phyloP scores from a whole-genome alignment of 2,888 invertebrate species.

The Ametastegia equiseti region DNA sequence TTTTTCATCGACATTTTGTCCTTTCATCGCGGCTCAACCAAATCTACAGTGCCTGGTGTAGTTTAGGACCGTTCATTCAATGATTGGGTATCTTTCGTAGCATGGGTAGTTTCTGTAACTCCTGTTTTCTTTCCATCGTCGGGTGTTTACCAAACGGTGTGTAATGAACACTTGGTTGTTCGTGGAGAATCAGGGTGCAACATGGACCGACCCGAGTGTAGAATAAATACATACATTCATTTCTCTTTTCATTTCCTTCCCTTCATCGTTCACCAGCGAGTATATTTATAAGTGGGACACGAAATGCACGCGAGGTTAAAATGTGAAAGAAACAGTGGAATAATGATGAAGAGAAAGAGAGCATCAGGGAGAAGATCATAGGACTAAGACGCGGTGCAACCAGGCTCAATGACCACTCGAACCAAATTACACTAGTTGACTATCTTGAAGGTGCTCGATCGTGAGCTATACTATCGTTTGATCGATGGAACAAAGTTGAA shows the following conservation, averaged over 20 bases:
- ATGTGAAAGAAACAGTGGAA: not conserved
- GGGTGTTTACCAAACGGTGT: conserved; percentile 2
- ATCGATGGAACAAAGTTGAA: not conserved
- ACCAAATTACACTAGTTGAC: conserved; percentile 4
- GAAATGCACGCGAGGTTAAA: not conserved
- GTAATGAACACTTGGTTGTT: not conserved
- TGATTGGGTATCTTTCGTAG: not conserved
- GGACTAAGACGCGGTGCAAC: conserved; percentile 7
- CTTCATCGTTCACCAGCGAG: not conserved
- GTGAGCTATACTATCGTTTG: conserved; percentile 11
- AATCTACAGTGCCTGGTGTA: not conserved
- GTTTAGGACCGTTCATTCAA: not conserved
- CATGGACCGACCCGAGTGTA: not conserved
- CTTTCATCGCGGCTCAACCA: not conserved
- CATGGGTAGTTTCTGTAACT: not conserved
- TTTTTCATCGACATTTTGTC: not conserved
- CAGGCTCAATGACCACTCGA: conserved; percentile 27
- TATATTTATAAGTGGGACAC: conserved; percentile 24
- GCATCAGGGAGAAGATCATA: not conserved
- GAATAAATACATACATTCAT: not conserved
- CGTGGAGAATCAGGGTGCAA: not conserved
- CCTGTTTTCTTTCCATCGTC: not conserved
- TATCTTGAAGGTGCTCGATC: not conserved
- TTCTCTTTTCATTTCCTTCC: not conserved
- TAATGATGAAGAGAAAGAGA: not conserved